Conservation (phyloP, 2,113 vertebrate genomes). For the Origma solitaria region DNA sequence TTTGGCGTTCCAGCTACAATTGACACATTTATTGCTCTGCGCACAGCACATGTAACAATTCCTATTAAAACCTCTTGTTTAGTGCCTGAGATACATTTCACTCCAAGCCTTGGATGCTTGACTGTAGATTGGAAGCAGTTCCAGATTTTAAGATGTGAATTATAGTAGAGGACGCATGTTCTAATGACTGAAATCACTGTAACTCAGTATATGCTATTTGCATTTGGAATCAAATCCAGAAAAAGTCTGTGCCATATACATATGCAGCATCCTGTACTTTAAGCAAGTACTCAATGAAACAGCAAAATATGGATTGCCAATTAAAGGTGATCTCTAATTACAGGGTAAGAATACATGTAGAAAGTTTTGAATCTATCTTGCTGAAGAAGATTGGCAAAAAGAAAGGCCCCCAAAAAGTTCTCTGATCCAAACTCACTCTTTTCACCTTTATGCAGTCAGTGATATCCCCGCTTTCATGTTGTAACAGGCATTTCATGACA, state of each 20-base stretch:
- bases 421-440: not conserved
- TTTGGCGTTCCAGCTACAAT: not conserved
- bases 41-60: not conserved
- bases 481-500: slow-evolving; percentile 8
- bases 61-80: not conserved
- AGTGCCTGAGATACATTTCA: not conserved
- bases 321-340: not conserved
- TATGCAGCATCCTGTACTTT: not conserved
- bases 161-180: not conserved
- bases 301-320: not conserved
- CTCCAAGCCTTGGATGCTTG: not conserved
- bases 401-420: not conserved
- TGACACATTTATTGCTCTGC: not conserved
- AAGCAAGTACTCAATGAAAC: not conserved
- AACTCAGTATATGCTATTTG: not conserved
- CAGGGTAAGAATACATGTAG: not conserved
- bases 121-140: not conserved
- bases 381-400: not conserved
- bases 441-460: not conserved
- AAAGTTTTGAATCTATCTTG: not conserved
- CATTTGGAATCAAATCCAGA: not conserved
- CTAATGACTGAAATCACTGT: not conserved
- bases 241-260: not conserved
- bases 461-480: not conserved
- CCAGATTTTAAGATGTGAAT: not conserved